Evolutionary conservation across 2,888 invertebrate species (phyloP), one percentile per base, ranked within the genome.

Genomic region (Cerastis rubricosa): DNA sequence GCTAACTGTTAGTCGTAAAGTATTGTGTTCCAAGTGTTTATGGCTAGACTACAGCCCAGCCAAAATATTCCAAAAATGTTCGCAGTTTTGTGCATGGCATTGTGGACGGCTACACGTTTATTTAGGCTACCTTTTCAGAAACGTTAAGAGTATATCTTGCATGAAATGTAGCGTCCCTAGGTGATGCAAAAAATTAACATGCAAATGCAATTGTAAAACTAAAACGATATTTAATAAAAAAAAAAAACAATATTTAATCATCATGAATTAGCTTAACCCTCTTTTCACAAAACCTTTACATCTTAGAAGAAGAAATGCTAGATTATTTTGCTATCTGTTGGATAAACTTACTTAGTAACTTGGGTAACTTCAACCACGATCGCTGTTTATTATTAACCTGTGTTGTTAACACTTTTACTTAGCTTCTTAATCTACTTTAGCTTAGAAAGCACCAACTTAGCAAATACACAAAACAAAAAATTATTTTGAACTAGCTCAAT

Each of bases 1-100:
- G 25, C 66, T 66, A 66, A 59, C 35, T 66, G 45, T 51, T 22
- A 51, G 51, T 80, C 80, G 35, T 78, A 80, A 67, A 67, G 47
- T 78, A 78, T 78, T 76, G 47, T 76, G 25, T 22, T 78, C 25
- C 47, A 78, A 54, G 54, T 54, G 12, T 78, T 76, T 76, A 47
- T 67, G 17, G 47, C 22, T n/a, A 29, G 0, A 40, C 47, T 67
- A 47, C 57, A 40, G 3, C 19, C 59, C 29, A 29, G 14, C 17
- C 22, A 17, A 47, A 66, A 78, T 66, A 35, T 47, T 47, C 17
- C 14, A 6, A n/a, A 54, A 78, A 64, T 22, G 29, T 73, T 29
- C 8, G 45, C 17, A n/a, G 64, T 22, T n/a, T 12, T 17, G 12
- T 35, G 17, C 51, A 77, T 35, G 17, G 45, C 35, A 47, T 65